Conservation (phyloP, 2,113 vertebrate species). For the Nesoenas mayeri region DNA sequence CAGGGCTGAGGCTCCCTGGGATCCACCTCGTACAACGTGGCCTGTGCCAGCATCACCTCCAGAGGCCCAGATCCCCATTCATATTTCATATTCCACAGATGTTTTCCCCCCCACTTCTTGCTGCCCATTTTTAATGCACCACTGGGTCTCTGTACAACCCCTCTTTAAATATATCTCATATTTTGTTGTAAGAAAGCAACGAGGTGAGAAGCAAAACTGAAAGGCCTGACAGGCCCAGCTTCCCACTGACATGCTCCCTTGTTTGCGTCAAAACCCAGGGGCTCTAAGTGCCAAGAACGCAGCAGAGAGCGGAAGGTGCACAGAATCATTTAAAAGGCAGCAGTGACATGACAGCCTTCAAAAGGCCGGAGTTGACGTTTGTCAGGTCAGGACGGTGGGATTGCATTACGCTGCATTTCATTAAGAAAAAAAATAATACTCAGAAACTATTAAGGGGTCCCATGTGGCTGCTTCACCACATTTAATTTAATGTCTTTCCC, state of each 20-base stretch:
- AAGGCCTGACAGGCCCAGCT: constrained; percentile 10
- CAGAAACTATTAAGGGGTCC: constrained; percentile 49
- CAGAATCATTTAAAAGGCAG: not conserved
- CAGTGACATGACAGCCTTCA: not conserved
- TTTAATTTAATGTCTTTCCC: constrained; percentile 62
- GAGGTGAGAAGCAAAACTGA: constrained; percentile 33
- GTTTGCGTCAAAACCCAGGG: constrained; percentile 11
- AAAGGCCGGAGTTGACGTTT: not conserved
- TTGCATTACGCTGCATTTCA: constrained; percentile 56
- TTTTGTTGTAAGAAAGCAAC: constrained; percentile 6
- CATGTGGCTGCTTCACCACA: constrained; percentile 42
- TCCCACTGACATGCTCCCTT: not conserved
- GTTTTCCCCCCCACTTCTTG: not conserved
- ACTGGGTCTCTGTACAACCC: not conserved
- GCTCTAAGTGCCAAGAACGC: constrained; percentile 6
- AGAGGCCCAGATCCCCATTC: not conserved
- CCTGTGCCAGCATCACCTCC: not conserved
- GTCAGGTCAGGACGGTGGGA: not conserved
- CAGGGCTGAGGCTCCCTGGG: not conserved
- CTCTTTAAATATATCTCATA: not conserved
- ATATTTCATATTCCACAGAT: constrained; percentile 47
- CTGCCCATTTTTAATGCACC: not conserved
- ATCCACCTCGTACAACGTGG: not conserved
- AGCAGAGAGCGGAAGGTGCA: not conserved
- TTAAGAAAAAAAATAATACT: constrained; percentile 52